phyloP scores from a whole-genome alignment of 2,113 vertebrate species.

The Progne subis region DNA sequence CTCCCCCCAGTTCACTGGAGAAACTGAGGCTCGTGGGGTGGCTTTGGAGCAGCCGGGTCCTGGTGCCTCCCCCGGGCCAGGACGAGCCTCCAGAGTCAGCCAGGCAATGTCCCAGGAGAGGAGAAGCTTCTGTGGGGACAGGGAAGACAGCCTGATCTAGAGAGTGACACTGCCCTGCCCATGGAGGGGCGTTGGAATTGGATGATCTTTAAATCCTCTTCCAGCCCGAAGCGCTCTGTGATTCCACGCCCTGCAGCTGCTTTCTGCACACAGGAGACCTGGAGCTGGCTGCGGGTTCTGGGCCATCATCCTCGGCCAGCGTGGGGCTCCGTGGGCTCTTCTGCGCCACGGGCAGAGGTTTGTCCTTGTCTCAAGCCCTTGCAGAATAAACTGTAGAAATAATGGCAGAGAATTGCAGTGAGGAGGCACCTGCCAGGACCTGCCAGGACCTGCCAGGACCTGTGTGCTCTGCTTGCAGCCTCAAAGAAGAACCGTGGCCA shows the following conservation, averaged over 20 bases:
- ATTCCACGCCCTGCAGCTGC: neutral
- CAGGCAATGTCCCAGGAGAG: accelerated
- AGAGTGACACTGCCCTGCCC: neutral
- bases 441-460: neutral
- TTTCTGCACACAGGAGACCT: neutral
- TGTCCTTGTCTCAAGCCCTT: neutral
- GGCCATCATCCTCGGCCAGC: neutral
- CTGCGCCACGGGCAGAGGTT: neutral
- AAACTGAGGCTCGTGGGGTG: neutral
- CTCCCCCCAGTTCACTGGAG: neutral
- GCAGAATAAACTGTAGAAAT: neutral
- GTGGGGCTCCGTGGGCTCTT: neutral
- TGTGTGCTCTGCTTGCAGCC: neutral
- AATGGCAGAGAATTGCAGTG: neutral
- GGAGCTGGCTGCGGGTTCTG: neutral
- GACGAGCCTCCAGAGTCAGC: neutral
- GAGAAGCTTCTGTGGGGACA: neutral
- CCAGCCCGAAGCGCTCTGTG: neutral
- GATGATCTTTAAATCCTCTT: no score
- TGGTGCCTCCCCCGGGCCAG: neutral
- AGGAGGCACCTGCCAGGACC: neutral
- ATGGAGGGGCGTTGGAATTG: accelerated
- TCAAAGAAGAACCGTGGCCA: neutral
- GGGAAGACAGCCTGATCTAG: neutral
- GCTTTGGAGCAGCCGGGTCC: neutral